Percentiles rank a stretch among this genome's conserved stretches.
These are phyloP conservation scores for Trypoxylus dichotomus DNA, from an alignment of 1,140 invertebrate species.

Conservation along the genomic window DNA sequence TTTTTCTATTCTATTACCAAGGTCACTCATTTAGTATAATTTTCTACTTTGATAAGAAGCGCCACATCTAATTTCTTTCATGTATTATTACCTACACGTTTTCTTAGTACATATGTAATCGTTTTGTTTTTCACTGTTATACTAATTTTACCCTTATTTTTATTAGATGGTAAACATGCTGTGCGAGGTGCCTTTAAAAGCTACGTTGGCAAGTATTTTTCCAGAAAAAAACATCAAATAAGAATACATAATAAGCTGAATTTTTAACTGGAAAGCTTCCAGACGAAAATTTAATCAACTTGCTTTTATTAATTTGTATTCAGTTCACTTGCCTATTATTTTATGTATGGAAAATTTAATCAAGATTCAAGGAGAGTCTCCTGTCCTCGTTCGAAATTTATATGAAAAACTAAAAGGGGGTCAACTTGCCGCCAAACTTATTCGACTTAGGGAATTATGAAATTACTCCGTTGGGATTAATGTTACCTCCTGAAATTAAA, in stretches of 20 bases:
- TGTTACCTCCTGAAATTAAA: conserved; percentile 17
- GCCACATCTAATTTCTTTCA: not conserved
- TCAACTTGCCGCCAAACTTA: conserved; percentile 4
- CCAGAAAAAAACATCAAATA: not conserved
- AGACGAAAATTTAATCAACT: not conserved
- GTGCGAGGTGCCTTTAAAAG: too few relatives aligned
- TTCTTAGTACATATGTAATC: too few relatives aligned
- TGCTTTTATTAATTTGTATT: not conserved
- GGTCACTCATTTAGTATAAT: too few relatives aligned
- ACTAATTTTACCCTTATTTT: too few relatives aligned
- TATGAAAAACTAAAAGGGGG: conserved; percentile 22
- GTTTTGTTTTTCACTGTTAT: too few relatives aligned
- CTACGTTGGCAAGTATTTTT: too few relatives aligned
- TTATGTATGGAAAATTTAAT: conserved; percentile 25
- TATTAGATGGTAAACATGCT: too few relatives aligned
- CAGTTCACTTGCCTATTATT: conserved; percentile 1
- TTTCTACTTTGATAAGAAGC: too few relatives aligned
- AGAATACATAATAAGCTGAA: not conserved
- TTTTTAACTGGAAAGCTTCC: not conserved
- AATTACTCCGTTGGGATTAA: conserved; percentile 23
- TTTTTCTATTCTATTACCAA: too few relatives aligned
- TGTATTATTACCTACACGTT: too few relatives aligned
- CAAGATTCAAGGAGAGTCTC: not conserved
- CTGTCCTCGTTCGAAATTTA: conserved; percentile 8
- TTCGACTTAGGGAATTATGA: conserved; percentile 14